phyloP scores from a whole-genome alignment of 23 tunicate species.

The Ascidia mentula region DNA sequence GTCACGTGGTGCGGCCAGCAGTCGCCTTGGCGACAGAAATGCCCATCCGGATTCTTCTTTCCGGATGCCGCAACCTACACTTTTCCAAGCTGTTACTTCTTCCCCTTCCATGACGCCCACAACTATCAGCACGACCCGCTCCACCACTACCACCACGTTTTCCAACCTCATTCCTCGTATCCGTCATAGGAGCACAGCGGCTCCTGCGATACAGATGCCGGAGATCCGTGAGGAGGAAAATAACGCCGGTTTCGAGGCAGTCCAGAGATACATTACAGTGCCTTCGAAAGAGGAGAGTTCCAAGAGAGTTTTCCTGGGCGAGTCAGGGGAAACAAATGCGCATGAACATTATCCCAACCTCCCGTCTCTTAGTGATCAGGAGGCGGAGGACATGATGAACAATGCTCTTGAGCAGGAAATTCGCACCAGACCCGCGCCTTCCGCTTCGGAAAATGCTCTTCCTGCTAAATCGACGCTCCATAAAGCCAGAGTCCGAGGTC shows the following conservation, averaged over 20 bases:
- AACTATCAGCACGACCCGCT: background rate
- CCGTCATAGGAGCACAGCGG: background rate
- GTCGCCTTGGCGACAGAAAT: too few species aligned
- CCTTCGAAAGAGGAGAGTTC: background rate
- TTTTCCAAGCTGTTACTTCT: background rate
- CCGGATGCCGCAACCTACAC: background rate
- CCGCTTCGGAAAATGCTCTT: background rate
- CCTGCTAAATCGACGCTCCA: background rate
- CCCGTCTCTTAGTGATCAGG: background rate
- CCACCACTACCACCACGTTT: background rate
- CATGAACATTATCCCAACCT: background rate
- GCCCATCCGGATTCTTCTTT: background rate
- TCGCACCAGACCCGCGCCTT: background rate
- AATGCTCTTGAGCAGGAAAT: background rate
- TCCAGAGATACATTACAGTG: background rate
- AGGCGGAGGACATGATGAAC: background rate
- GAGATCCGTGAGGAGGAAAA: background rate
- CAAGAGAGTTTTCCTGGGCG: background rate
- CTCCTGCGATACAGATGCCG: background rate
- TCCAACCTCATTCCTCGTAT: background rate
- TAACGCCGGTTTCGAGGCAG: background rate
- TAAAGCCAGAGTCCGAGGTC: conserved; percentile 6
- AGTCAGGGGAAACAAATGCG: background rate
- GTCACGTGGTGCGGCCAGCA: background rate
- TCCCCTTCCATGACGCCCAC: background rate